These are phyloP conservation scores for Stomatorhinus ivindoensis DNA, from an alignment of 2,113 vertebrate species.

Conservation along the genomic window DNA sequence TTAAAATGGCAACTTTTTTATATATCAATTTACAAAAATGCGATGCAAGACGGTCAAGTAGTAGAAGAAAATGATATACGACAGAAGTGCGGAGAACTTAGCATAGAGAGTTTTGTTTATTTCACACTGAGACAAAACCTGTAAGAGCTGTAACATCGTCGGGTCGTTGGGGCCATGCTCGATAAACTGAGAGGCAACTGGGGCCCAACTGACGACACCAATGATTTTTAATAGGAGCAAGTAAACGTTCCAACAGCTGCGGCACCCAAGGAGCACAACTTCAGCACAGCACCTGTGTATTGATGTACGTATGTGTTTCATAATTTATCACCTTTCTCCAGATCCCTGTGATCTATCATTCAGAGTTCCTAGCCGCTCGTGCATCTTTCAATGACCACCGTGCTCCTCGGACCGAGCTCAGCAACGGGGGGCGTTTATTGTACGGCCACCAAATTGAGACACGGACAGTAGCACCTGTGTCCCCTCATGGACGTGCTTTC, in stretches of 20 bases:
- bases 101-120: not conserved
- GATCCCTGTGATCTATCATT: not conserved
- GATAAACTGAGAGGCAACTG: not conserved
- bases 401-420: not conserved
- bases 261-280: not conserved
- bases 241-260: not conserved
- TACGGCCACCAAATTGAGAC: not conserved
- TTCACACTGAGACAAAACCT: not conserved
- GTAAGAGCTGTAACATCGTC: not conserved
- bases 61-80: not conserved
- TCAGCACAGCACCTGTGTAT: not conserved
- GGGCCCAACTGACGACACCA: not conserved
- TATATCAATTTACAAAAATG: not conserved
- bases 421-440: not conserved
- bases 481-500: conserved; percentile 2
- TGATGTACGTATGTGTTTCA: not conserved
- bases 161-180: not conserved
- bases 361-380: not conserved
- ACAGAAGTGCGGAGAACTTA: not conserved
- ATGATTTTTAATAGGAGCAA: not conserved
- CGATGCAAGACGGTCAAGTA: not conserved
- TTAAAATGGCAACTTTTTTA: not conserved
- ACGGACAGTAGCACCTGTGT: conserved; percentile 4
- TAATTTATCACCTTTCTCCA: not conserved
- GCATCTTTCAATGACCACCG: not conserved